phyloP scores from a whole-genome alignment of 92 coral and sea anemone species.

The Epizoanthus fatuus region DNA sequence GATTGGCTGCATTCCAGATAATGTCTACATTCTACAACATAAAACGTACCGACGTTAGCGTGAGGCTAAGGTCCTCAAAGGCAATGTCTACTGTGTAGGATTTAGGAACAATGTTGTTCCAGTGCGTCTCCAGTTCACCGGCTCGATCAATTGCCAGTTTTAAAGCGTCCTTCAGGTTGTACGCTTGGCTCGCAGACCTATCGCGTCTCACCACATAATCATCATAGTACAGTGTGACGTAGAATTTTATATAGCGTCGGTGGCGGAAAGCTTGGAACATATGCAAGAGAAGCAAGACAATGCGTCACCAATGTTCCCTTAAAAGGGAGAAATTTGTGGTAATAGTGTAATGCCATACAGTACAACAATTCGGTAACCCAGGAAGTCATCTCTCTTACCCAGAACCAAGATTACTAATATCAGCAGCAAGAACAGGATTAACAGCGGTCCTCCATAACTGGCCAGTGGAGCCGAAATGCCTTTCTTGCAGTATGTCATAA shows the following conservation, averaged over 20 bases:
- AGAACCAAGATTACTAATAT: conserved; percentile 9
- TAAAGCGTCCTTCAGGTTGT: background rate
- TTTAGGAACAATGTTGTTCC: conserved; percentile 27
- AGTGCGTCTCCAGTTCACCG: background rate
- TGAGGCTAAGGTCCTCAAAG: conserved; percentile 27
- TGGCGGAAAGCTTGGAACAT: background rate
- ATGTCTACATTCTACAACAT: too few relatives aligned
- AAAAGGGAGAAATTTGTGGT: background rate
- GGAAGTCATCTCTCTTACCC: conserved; percentile 1
- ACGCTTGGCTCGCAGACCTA: background rate
- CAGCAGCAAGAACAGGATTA: conserved; percentile 14
- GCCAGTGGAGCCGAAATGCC: conserved; percentile 40
- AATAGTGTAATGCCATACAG: background rate
- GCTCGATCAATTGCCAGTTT: background rate
- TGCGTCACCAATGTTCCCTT: background rate
- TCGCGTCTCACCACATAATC: background rate
- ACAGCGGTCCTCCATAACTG: conserved; percentile 37
- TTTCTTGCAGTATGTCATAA: conserved; percentile 39
- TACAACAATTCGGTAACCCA: background rate
- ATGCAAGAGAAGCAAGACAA: background rate
- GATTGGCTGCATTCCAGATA: too few relatives aligned
- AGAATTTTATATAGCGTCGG: background rate
- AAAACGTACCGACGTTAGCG: conserved; percentile 9
- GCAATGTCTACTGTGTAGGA: conserved; percentile 20
- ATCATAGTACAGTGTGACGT: background rate